Percentiles rank a stretch among this genome's conserved stretches.
phyloP scores from a whole-genome alignment of 2,888 invertebrate genomes.

The Aleiodes leptofemur region DNA sequence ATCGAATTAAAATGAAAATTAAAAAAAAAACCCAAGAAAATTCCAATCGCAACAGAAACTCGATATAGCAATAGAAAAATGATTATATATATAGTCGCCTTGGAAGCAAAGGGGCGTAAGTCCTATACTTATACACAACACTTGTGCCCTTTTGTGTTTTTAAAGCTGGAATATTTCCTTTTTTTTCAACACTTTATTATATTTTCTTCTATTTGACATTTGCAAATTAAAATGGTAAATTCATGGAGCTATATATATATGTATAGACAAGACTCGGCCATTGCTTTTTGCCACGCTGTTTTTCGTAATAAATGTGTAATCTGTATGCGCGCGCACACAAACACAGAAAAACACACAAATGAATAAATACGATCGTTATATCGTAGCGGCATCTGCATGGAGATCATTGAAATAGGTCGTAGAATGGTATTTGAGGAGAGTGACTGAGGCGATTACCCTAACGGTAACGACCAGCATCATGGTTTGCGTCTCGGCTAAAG shows the following conservation, averaged over 20 bases:
- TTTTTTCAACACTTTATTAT: too few relatives aligned
- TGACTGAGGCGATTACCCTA: conserved; percentile 72
- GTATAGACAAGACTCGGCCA: conserved; percentile 33
- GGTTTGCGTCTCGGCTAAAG: conserved; percentile 74
- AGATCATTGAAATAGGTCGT: conserved; percentile 74
- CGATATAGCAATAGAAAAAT: too few relatives aligned
- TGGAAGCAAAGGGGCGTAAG: too few relatives aligned
- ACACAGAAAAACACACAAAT: conserved; percentile 34
- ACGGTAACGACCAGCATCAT: conserved; percentile 72
- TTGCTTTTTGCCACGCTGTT: conserved; percentile 30
- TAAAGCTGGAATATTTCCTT: too few relatives aligned
- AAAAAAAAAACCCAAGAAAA: too few relatives aligned
- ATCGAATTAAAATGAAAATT: too few relatives aligned
- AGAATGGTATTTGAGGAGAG: conserved; percentile 61
- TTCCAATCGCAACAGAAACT: too few relatives aligned
- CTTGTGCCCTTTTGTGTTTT: too few relatives aligned
- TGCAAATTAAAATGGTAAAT: conserved; percentile 18
- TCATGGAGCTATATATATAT: conserved; percentile 19
- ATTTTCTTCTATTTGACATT: too few relatives aligned
- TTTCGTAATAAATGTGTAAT: too few relatives aligned
- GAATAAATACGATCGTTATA: conserved; percentile 69
- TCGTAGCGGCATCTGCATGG: conserved; percentile 75
- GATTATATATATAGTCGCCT: too few relatives aligned
- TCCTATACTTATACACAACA: too few relatives aligned
- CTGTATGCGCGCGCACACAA: conserved; percentile 53